These are phyloP conservation scores for Parnassius mnemosyne DNA, from an alignment of 2,888 invertebrate genomes.

Conservation along the genomic window DNA sequence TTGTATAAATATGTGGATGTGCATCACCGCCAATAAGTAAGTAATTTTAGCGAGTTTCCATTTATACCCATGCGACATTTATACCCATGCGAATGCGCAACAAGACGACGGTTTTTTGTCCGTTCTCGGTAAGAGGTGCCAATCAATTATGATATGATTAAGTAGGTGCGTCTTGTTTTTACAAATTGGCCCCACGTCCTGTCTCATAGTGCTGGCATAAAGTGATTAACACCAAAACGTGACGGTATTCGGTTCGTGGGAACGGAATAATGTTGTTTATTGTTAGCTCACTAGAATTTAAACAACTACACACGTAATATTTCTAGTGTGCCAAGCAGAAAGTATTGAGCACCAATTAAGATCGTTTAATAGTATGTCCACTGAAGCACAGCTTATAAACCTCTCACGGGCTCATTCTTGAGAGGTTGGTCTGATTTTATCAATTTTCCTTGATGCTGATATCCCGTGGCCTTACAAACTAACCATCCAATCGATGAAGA, in stretches of 20 bases:
- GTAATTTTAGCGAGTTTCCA: conserved; percentile 43
- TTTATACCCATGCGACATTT: conserved; percentile 31
- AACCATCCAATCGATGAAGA: not conserved
- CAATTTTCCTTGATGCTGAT: too few relatives aligned
- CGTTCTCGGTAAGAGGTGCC: conserved; percentile 48
- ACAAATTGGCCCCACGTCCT: conserved; percentile 49
- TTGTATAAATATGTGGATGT: conserved; percentile 31
- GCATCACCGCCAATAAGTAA: conserved; percentile 42
- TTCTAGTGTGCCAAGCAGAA: too few relatives aligned
- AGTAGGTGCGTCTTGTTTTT: conserved; percentile 44
- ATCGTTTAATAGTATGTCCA: too few relatives aligned
- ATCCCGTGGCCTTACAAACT: too few relatives aligned
- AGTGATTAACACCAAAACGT: conserved; percentile 18
- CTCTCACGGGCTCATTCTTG: too few relatives aligned
- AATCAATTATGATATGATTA: conserved; percentile 58
- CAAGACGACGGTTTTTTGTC: conserved; percentile 39
- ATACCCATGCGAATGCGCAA: conserved; percentile 28
- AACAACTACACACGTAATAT: too few relatives aligned
- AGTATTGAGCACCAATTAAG: too few relatives aligned
- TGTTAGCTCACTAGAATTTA: too few relatives aligned
- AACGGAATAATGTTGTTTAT: conserved; percentile 11
- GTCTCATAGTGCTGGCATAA: not conserved
- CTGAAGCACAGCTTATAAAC: too few relatives aligned
- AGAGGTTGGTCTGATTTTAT: too few relatives aligned
- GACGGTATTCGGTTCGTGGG: conserved; percentile 11